Evolutionary conservation across 2,797 vertebrate genomes (phyloP).

Genomic region (Enteromius afrohamiltoni): DNA sequence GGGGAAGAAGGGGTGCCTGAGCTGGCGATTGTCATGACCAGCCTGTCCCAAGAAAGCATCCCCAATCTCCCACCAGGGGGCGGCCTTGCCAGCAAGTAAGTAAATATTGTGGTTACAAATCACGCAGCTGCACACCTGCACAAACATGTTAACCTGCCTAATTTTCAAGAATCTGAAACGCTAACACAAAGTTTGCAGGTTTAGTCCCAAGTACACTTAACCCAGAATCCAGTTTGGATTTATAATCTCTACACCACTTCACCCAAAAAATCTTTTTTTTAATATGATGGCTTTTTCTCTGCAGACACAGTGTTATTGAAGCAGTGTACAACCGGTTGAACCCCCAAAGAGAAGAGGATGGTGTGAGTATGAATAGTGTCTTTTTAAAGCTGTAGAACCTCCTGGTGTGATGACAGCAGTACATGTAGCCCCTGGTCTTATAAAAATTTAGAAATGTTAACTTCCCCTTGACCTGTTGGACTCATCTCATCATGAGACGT

Average conservation of each 20-base stretch:
- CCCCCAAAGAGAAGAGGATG: slow-evolving; percentile 95
- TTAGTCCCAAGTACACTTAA: background rate
- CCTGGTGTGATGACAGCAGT: background rate
- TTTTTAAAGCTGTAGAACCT: slow-evolving; percentile 4
- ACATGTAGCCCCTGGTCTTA: background rate
- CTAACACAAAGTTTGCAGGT: background rate
- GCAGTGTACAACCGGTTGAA: slow-evolving; percentile 96
- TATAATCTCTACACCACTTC: background rate
- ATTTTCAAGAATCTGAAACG: background rate
- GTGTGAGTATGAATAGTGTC: slow-evolving; percentile 83
- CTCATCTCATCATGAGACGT: slow-evolving; percentile 46
- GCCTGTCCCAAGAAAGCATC: slow-evolving; percentile 92
- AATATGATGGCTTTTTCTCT: background rate
- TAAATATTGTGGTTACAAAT: slow-evolving; percentile 31
- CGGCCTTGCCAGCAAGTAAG: slow-evolving; percentile 98
- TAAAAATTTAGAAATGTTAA: slow-evolving; percentile 5
- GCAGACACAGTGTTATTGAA: slow-evolving; percentile 96
- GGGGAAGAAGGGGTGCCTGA: slow-evolving; percentile 94
- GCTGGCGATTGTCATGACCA: slow-evolving; percentile 93
- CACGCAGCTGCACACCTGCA: background rate
- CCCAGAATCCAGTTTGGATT: background rate
- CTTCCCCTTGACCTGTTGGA: slow-evolving; percentile 21
- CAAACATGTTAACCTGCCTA: background rate
- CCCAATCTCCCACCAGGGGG: slow-evolving; percentile 96
- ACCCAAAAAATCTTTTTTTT: background rate